Base-by-base conservation (phyloP, 2,888 invertebrate species). In the Tenthredo notha region DNA sequence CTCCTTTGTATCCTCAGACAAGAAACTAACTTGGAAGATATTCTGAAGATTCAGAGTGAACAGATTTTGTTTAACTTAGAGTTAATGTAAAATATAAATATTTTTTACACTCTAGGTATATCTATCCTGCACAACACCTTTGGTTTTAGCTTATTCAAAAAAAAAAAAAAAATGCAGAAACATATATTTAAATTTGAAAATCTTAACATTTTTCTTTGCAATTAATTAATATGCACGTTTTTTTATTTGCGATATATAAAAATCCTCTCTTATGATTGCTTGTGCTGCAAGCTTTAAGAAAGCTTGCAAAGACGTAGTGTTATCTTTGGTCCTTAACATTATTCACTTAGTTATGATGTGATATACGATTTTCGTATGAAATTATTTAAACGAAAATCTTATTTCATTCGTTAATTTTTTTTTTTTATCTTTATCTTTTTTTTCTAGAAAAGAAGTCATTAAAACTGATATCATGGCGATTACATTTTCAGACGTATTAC, bases 311-410 rank as follows among this genome's bases (percentile, higher is more conserved):
- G 89, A 88, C 87, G 74, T 90, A 91, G 89, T 90, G 72, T 87
- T 90, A 92, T 93, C 93, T 93, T 93, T 93, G 93, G 93, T 93
- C 92, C 92, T 93, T 92, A 92, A 92, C 85, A 88, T 90, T 92
- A 83, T 67, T 83, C 47, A 29, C 83, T 83, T 33, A 67, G 18
- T 58, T 83, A 83, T 83, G 43, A 67, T 67, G 47, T 18, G 47
- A 47, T 83, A 83, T 83, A 83, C 47, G 25, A 67, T 67, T 47
- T 47, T 29, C 67, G 47, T 83, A 83, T 70, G 67, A 83, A 61
- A 61, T 43, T 50, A 83, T 47, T 65, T 50, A 50, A 67, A 83
- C 67, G 65, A 83, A 83, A 70, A 83, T 61, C 25, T 40, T 21
- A 43, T 25, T 43, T 21, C 4, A 5, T 75, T 25, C 18, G 10